phyloP scores from a whole-genome alignment of 2,888 invertebrate species.

The Nomada hirtipes region DNA sequence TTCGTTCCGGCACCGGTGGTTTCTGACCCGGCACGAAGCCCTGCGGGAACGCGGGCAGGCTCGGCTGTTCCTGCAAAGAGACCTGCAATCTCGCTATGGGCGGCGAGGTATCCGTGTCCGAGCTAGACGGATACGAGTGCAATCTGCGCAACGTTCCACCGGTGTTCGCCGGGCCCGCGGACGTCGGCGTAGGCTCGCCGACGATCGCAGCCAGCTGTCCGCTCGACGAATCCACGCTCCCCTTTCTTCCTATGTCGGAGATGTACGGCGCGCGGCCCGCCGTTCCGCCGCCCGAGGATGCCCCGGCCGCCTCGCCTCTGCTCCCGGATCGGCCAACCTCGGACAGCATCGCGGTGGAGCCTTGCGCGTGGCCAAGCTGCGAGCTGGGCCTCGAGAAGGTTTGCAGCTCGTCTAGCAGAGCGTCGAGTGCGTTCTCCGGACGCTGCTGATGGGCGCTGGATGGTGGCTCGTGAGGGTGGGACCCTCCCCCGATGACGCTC shows the following conservation, averaged over 20 bases:
- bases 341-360: constrained; percentile 65
- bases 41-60: constrained; percentile 62
- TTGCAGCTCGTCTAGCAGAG: constrained; percentile 96
- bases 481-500: constrained; percentile 87
- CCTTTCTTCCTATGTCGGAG: constrained; percentile 86
- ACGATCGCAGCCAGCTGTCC: constrained; percentile 70
- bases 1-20: constrained; percentile 93
- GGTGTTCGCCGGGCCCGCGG: constrained; percentile 24
- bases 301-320: constrained; percentile 77
- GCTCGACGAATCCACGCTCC: constrained; percentile 85
- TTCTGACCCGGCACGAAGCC: constrained; percentile 78
- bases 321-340: constrained; percentile 85
- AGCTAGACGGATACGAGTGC: constrained; percentile 94
- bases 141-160: constrained; percentile 89
- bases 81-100: constrained; percentile 88
- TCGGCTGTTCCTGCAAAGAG: constrained; percentile 82
- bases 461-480: constrained; percentile 86
- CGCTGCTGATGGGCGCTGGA: constrained; percentile 87
- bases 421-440: constrained; percentile 98
- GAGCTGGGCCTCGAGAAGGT: constrained; percentile 92
- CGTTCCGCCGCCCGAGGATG: constrained; percentile 10
- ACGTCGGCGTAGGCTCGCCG: constrained; percentile 77
- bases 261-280: constrained; percentile 82
- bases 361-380: constrained; percentile 75
- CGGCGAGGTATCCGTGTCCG: constrained; percentile 92